Base-by-base conservation (phyloP, 2,797 vertebrate genomes). In the Schizopygopsis malacanthus region DNA sequence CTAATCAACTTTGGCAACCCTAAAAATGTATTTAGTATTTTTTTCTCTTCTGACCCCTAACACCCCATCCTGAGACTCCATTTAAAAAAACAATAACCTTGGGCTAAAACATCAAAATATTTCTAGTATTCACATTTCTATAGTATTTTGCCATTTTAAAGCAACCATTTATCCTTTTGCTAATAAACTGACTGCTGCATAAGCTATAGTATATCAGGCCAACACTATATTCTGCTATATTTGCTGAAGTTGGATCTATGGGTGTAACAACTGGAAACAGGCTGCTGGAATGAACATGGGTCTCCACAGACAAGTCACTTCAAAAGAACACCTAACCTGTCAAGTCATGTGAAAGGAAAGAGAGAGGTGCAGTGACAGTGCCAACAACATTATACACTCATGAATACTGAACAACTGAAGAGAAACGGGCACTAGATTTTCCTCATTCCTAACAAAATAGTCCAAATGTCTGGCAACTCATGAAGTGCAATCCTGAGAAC, bases 181-280 rank as follows among this genome's bases (percentile, higher is more conserved):
- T 56, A 69, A 84, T 67, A 18, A 63, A 69, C 56, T 39, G 71
- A 39, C 45, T 84, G 72, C 59, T 25, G 82, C 20, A 6, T 37
- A 52, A 76, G 72, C 28, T 43, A 25, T 63, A 63, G 16, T 37
- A 67, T 81, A 61, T n/a, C 72, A 61, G 70, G 18, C 52, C 70
- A 63, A 73, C n/a, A 47, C 25, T 37, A 39, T 3, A 22, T 76
- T 77, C 37, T 28, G 72, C 59, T 69, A 28, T 28, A 16, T n/a
- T 20, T 43, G 47, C 73, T 43, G 25, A 83, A 43, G 47, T 43
- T 69, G 54, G 72, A 84, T 39, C 72, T 25, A 16, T 56, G 37
- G 18, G 33, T 43, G 73, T 28, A 78, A 84, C 63, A 70, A 84
- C 63, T 70, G n/a, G 16, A 84, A 78, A 84, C 59, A 41, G 59